These are phyloP conservation scores for Alexandromys fortis DNA, from an alignment of 2,113 vertebrate genomes.

Conservation along the genomic window DNA sequence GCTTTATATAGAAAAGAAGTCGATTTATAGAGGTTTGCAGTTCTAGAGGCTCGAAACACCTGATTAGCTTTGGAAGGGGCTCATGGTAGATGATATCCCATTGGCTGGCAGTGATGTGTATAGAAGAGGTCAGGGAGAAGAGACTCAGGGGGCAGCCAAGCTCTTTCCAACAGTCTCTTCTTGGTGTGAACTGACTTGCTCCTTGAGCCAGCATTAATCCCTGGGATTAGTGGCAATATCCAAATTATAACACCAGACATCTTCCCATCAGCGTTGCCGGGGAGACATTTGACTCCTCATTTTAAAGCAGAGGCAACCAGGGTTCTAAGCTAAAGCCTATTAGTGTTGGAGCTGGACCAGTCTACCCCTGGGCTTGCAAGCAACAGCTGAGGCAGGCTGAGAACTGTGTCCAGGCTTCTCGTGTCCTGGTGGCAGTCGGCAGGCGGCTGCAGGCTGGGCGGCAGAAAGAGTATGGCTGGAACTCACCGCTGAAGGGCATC, in stretches of 20 bases:
- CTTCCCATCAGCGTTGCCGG: background rate
- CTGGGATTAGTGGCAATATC: background rate
- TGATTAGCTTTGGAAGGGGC: background rate
- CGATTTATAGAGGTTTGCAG: background rate
- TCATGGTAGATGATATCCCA: background rate
- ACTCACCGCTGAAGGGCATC: slow-evolving; percentile 24
- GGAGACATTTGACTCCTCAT: background rate
- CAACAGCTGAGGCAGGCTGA: background rate
- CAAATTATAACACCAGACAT: too few species aligned
- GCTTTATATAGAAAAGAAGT: background rate
- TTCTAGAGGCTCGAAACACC: background rate
- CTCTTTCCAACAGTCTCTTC: background rate
- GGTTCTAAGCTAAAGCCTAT: background rate
- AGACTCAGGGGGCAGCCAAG: background rate
- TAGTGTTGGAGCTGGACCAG: background rate
- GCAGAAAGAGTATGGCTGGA: slow-evolving; percentile 64
- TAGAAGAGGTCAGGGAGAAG: background rate
- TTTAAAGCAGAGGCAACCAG: background rate
- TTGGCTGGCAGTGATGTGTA: background rate
- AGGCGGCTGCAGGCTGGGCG: background rate
- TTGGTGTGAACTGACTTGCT: background rate
- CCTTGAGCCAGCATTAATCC: background rate
- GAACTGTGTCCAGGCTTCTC: background rate
- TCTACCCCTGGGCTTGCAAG: fast-evolving
- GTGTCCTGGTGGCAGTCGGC: background rate